A percentile compares a stretch with the other conserved stretches of the same genome.
These are phyloP conservation scores for Plutomurus gul DNA, from an alignment of 1,140 invertebrate species.

Conservation along the genomic window DNA sequence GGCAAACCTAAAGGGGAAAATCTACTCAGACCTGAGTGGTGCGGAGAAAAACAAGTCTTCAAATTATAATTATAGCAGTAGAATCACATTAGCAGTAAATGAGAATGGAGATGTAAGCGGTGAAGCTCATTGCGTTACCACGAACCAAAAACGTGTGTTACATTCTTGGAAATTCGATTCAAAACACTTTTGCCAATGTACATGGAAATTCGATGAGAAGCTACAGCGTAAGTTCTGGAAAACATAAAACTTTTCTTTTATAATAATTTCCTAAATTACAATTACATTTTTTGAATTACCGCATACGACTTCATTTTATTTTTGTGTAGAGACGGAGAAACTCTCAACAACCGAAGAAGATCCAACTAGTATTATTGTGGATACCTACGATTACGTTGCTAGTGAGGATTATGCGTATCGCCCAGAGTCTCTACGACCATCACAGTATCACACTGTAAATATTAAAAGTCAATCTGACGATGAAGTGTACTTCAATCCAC, in stretches of 20 bases:
- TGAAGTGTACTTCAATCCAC: not conserved
- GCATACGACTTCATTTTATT: too few species aligned
- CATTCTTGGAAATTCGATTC: constrained; percentile 38
- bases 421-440: too few species aligned
- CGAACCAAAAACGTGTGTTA: not conserved
- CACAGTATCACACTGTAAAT: too few species aligned
- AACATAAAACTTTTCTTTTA: too few species aligned
- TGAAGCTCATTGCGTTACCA: constrained; percentile 17
- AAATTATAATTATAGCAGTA: constrained; percentile 29
- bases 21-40: not conserved
- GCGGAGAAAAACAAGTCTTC: not conserved
- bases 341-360: too few species aligned
- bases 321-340: not conserved
- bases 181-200: not conserved
- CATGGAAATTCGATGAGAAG: not conserved
- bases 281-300: too few species aligned
- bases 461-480: not conserved
- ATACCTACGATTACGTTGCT: too few species aligned
- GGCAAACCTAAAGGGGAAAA: not conserved
- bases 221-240: not conserved
- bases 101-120: constrained; percentile 31
- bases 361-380: too few species aligned
- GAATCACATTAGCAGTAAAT: not conserved
- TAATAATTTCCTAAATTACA: too few species aligned
- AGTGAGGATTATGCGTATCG: too few species aligned